phyloP scores from a whole-genome alignment of 2,113 vertebrate species.

The Ginglymostoma cirratum region DNA sequence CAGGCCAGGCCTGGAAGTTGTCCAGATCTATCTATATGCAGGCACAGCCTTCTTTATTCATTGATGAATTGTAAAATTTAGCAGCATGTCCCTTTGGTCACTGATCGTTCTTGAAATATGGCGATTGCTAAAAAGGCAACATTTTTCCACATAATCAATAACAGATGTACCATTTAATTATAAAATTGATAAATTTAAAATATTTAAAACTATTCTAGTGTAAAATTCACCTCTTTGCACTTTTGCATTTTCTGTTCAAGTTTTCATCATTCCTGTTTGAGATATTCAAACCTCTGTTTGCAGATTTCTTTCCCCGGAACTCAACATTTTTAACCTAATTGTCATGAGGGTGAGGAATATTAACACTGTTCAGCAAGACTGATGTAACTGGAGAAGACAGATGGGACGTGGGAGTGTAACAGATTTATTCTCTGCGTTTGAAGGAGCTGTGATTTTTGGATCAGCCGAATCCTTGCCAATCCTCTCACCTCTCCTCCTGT shows the following conservation, averaged over 20 bases:
- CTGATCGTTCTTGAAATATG: neutral
- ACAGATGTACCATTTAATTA: too few relatives aligned
- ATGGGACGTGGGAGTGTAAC: constrained; percentile 24
- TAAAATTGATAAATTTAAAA: neutral
- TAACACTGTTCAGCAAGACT: neutral
- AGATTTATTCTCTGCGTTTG: neutral
- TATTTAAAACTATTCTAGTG: neutral
- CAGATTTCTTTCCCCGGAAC: neutral
- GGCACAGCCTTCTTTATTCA: neutral
- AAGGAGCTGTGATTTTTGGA: constrained; percentile 22
- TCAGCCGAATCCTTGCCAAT: neutral
- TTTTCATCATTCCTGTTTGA: neutral
- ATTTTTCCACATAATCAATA: neutral
- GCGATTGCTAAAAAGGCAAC: neutral
- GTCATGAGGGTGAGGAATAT: neutral
- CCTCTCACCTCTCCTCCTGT: neutral
- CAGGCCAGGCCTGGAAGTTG: neutral
- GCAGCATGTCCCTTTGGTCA: neutral
- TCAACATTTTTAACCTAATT: neutral
- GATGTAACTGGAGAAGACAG: neutral
- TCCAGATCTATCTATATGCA: neutral
- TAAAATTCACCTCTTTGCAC: neutral
- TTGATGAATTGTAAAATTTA: neutral
- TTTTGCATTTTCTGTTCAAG: too few relatives aligned
- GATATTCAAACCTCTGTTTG: neutral